Conservation (phyloP, 2,888 invertebrate genomes). For the Eubasilissa splendida region DNA sequence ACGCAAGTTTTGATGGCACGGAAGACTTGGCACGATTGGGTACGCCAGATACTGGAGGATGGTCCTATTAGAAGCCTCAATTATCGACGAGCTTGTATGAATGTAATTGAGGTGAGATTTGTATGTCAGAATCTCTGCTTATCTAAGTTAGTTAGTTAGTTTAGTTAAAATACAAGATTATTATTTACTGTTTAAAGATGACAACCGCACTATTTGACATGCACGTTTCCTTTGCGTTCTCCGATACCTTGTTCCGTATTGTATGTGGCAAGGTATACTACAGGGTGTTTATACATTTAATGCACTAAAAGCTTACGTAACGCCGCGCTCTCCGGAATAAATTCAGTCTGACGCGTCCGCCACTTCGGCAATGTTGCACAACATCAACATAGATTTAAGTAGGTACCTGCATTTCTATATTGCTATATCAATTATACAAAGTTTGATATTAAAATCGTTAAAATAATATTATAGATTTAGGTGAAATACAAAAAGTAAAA, state of each 20-base stretch:
- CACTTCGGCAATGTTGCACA: too few species aligned
- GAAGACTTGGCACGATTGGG: too few species aligned
- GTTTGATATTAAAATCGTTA: too few species aligned
- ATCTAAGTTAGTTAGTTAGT: background rate
- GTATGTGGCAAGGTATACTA: background rate
- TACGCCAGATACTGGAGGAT: too few species aligned
- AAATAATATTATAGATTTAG: too few species aligned
- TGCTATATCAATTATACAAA: too few species aligned
- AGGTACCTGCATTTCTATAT: too few species aligned
- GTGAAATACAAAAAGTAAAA: too few species aligned
- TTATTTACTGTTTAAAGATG: background rate
- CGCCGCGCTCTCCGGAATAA: constrained; percentile 13
- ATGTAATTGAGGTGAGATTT: background rate
- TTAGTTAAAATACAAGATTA: background rate
- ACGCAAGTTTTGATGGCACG: too few species aligned
- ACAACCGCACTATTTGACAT: constrained; percentile 5
- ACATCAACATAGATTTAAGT: too few species aligned
- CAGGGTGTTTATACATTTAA: constrained; percentile 50
- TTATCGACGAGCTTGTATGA: background rate
- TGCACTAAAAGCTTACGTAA: constrained; percentile 54
- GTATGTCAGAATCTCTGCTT: background rate
- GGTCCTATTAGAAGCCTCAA: background rate
- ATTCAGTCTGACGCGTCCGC: too few species aligned
- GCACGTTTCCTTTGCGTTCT: background rate
- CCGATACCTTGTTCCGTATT: background rate